Base-by-base conservation (phyloP, 2,797 vertebrate species). In the Alectoris magna region DNA sequence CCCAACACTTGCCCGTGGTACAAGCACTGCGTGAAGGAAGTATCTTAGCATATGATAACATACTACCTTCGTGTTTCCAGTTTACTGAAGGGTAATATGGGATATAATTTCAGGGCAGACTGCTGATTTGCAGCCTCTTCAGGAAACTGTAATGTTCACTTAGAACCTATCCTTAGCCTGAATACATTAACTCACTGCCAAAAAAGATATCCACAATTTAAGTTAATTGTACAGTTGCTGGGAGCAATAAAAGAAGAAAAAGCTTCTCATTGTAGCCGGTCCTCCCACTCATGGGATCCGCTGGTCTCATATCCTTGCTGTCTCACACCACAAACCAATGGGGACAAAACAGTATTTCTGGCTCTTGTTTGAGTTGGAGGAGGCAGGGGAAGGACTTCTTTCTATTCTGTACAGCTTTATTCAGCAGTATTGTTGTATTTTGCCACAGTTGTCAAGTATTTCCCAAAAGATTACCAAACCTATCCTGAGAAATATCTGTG, bases 121-220 rank as follows among this genome's bases (percentile, higher is more conserved):
- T 92, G 95, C 93, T 96, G 96, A 92, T 96, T 89, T 96, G 95
- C 91, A 95, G 3, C 94, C 96, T 97, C 77, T 93, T 90, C 94
- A 97, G 97, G 95, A 97, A 98, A 97, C 96, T 95, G 95, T 96
- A 94, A 92, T 90, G 92, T 97, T 97, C 79, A 43, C 58, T 91
- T 91, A 93, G 94, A 96, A 91, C 77, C 93, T 97, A 95, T 94
- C 96, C 95, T 95, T 93, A 96, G 96, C 90, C 94, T 95, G 96
- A 97, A 97, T 91, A 97, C 64, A 92, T 94, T 95, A 97, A 95
- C 76, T 87, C 56, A 83, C 96, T 94, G 97, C 85, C 3, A 39
- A 93, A 96, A 96, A 92, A 94, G 34, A 97, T 94, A 96, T 88
- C 94, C 95, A 91, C 95, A 96, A 94, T 94, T 96, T 90, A 93